Evolutionary conservation across 2,113 vertebrate genomes (phyloP).

Genomic region (Sylvietta virens): DNA sequence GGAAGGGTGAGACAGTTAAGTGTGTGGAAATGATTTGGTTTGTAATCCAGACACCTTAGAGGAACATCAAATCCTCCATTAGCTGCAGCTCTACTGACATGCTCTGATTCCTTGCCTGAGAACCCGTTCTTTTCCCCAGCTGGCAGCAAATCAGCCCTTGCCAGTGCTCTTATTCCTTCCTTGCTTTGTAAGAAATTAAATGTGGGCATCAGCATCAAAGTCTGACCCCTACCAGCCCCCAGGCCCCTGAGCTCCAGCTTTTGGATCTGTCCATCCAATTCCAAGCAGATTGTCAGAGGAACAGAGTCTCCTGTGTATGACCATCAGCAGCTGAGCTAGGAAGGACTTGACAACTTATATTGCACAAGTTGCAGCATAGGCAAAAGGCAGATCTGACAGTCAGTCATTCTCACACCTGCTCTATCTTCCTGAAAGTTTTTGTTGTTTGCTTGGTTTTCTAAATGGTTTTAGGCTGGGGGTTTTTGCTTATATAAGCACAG

Average conservation of each 20-base stretch:
- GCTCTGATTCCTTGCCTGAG: neutral
- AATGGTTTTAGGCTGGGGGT: neutral
- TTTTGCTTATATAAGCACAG: neutral
- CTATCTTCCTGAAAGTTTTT: neutral
- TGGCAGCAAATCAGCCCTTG: neutral
- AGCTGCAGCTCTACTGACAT: neutral
- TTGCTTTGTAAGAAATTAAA: neutral
- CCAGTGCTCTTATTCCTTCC: neutral
- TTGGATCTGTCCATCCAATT: neutral
- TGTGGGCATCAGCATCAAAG: neutral
- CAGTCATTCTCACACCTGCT: neutral
- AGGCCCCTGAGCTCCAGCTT: neutral
- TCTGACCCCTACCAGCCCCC: rapidly evolving
- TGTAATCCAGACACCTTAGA: neutral
- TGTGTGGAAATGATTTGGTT: neutral
- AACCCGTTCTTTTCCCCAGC: neutral
- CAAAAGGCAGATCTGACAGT: neutral
- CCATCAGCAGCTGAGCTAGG: neutral
- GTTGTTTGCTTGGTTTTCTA: neutral
- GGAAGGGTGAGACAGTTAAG: neutral
- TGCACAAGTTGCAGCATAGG: neutral
- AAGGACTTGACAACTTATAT: neutral
- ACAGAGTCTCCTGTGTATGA: neutral
- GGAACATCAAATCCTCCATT: neutral
- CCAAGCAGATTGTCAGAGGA: neutral